These are phyloP conservation scores for Bambusicola thoracicus DNA, from an alignment of 2,113 vertebrate species.

Conservation along the genomic window DNA sequence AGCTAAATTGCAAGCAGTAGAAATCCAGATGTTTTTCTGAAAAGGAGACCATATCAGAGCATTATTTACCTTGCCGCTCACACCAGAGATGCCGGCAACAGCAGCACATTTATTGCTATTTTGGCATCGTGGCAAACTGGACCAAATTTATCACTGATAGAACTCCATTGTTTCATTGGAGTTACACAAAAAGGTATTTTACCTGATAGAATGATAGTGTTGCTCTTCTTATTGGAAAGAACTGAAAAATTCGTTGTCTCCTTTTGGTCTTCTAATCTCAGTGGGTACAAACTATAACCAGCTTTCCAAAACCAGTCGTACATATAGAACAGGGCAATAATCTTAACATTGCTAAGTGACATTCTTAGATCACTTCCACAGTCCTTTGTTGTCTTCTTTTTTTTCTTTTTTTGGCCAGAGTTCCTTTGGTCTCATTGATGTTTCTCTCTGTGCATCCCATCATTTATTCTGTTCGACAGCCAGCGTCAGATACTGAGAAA, in stretches of 20 bases:
- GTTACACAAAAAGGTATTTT: neutral
- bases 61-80: constrained; percentile 32
- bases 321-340: constrained; percentile 8
- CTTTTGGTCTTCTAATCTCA: neutral
- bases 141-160: constrained; percentile 10
- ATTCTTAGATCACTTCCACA: constrained; percentile 31
- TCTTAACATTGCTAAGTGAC: neutral
- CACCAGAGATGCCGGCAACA: constrained; percentile 11
- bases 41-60: neutral
- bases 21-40: constrained; percentile 51
- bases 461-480: constrained; percentile 51
- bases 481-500: constrained; percentile 21
- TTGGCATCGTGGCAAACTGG: neutral
- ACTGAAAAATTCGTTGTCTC: constrained; percentile 9
- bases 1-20: constrained; percentile 31
- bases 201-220: neutral
- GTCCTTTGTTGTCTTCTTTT: constrained; percentile 18
- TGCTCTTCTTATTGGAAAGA: neutral
- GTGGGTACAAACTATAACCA: neutral
- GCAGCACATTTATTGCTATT: neutral
- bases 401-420: constrained; percentile 22
- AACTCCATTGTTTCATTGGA: neutral
- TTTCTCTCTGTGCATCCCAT: neutral
- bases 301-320: neutral
- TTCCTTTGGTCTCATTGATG: constrained; percentile 43